Conservation (phyloP, 1,140 invertebrate species). For the Sminthurides bifidus region DNA sequence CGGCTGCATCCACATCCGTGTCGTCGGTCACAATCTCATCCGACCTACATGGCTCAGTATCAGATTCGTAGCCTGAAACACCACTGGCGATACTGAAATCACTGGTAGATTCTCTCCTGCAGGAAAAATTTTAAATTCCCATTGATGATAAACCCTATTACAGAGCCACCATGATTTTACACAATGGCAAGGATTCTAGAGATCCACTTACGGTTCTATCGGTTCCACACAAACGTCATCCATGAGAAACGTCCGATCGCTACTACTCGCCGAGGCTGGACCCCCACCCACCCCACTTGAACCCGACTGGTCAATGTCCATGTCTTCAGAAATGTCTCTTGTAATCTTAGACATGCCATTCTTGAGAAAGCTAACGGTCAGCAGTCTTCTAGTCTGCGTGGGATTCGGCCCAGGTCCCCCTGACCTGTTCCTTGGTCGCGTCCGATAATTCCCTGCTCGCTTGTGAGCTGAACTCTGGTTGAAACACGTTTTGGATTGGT, state of each 20-base stretch:
- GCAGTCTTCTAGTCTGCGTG: slow-evolving; percentile 15
- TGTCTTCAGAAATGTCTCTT: slow-evolving; percentile 16
- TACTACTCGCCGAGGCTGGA: background rate
- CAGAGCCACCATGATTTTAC: background rate
- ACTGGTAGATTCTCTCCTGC: slow-evolving; percentile 17
- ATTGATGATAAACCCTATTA: background rate
- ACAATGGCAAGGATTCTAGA: background rate
- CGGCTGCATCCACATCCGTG: slow-evolving; percentile 29
- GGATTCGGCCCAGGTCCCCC: background rate
- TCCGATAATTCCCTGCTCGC: slow-evolving; percentile 18
- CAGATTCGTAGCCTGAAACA: slow-evolving; percentile 31
- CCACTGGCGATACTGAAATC: slow-evolving; percentile 23
- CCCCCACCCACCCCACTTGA: background rate
- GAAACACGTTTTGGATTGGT: slow-evolving; percentile 15
- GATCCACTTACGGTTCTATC: slow-evolving; percentile 13
- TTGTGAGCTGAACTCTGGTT: background rate
- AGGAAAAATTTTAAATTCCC: too few species aligned
- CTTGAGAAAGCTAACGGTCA: slow-evolving; percentile 30
- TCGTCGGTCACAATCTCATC: slow-evolving; percentile 24
- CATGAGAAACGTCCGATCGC: slow-evolving; percentile 25
- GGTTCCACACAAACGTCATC: slow-evolving; percentile 25
- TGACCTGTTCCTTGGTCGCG: slow-evolving; percentile 12
- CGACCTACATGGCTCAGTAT: slow-evolving; percentile 11
- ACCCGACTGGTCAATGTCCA: slow-evolving; percentile 2
- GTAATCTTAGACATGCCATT: slow-evolving; percentile 24